Conservation (phyloP, 1,140 invertebrate species). For the Bombus affinis region DNA sequence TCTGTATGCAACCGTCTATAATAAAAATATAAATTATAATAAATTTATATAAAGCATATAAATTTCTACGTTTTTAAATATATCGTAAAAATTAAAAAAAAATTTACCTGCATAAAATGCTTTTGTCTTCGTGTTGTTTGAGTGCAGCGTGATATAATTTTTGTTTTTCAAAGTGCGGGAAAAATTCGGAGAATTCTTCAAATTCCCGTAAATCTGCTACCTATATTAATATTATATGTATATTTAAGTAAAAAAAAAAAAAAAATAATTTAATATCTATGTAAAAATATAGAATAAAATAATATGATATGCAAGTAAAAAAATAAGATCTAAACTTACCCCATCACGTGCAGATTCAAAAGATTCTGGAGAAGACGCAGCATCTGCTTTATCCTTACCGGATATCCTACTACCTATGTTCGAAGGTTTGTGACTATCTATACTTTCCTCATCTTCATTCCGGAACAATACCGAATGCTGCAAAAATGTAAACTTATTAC, state of each 20-base stretch:
- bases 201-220: conserved; percentile 95
- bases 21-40: conserved; percentile 24
- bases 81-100: neutral
- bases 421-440: conserved; percentile 80
- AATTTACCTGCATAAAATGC: conserved; percentile 89
- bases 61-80: neutral
- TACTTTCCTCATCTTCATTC: conserved; percentile 85
- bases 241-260: neutral
- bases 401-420: conserved; percentile 75
- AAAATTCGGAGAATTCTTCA: conserved; percentile 90
- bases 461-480: conserved; percentile 93
- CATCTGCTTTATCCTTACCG: conserved; percentile 76
- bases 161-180: conserved; percentile 89
- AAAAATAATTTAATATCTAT: neutral
- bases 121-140: conserved; percentile 89
- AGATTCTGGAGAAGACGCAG: conserved; percentile 92
- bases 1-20: conserved; percentile 91
- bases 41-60: neutral
- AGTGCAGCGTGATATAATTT: conserved; percentile 92
- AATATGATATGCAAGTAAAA: neutral
- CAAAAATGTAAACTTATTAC: conserved; percentile 15
- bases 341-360: conserved; percentile 97
- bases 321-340: conserved; percentile 79
- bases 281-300: neutral
- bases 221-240: conserved; percentile 80